Conservation (phyloP, 2,113 vertebrate species). For the Euleptes europaea region DNA sequence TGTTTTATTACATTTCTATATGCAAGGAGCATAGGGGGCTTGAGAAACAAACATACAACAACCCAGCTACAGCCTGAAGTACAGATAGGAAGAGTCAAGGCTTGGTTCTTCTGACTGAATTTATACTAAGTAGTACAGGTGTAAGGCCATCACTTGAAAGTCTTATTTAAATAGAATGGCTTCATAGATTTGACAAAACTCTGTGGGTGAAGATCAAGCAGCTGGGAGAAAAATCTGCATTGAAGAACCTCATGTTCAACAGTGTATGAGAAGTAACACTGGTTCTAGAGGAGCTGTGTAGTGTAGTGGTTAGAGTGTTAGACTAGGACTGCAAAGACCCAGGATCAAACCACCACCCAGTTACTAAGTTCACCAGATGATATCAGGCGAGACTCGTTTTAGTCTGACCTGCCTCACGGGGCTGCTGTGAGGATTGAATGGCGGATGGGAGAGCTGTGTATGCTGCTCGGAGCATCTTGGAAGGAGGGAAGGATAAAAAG, state of each 20-base stretch:
- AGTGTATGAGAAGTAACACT: neutral
- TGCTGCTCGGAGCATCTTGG: too few species aligned
- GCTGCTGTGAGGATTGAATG: too few species aligned
- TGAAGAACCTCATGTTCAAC: neutral
- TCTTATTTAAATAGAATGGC: neutral
- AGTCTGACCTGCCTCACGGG: too few species aligned
- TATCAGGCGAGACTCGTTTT: too few species aligned
- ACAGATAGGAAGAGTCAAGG: neutral
- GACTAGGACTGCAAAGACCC: too few species aligned
- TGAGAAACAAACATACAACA: neutral
- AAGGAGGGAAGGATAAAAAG: too few species aligned
- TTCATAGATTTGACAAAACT: neutral
- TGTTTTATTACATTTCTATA: neutral
- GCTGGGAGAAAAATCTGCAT: neutral
- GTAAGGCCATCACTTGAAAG: neutral
- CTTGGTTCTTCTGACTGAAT: neutral
- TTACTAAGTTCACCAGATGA: too few species aligned
- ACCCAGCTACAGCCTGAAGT: neutral
- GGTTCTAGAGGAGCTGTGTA: neutral
- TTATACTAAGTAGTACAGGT: neutral
- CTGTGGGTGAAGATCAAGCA: neutral
- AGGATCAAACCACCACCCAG: too few species aligned
- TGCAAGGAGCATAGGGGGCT: neutral
- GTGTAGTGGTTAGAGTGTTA: too few species aligned
- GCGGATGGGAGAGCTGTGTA: too few species aligned